Evolutionary conservation across 2,113 vertebrate species (phyloP).

Genomic region (Eonycteris spelaea): DNA sequence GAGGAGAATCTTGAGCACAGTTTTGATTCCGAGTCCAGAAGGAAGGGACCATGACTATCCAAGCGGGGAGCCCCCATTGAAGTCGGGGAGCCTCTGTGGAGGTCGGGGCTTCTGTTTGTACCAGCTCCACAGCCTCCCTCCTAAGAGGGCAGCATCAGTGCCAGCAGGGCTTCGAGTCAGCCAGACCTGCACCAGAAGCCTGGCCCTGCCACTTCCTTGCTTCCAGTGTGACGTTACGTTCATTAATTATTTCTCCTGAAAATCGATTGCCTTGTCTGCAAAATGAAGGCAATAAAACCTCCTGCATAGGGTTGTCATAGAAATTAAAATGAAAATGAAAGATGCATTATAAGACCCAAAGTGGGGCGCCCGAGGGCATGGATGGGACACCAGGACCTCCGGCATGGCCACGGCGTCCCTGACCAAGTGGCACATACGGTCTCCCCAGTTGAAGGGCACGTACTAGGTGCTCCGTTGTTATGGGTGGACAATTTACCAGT

Average conservation of each 20-base stretch:
- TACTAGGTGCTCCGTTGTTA: background rate
- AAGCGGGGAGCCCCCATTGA: background rate
- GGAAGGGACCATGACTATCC: background rate
- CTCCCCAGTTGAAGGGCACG: background rate
- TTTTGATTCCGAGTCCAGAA: background rate
- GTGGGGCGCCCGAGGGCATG: background rate
- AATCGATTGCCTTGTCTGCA: background rate
- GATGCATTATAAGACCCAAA: background rate
- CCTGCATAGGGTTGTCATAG: background rate
- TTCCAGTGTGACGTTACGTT: background rate
- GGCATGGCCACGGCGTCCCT: fast-evolving
- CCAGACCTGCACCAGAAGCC: background rate
- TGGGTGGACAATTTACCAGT: no score
- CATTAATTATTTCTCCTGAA: background rate
- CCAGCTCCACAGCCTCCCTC: background rate
- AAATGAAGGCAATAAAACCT: background rate
- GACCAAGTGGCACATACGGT: fast-evolving
- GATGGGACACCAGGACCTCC: fast-evolving
- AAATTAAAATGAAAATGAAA: background rate
- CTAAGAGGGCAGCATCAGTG: no score
- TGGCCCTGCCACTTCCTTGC: background rate
- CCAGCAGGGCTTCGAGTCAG: background rate
- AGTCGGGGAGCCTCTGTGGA: background rate
- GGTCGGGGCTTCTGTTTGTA: background rate
- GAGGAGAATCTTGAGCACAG: background rate